These are phyloP conservation scores for Drosophila helvetica DNA, from an alignment of 2,888 invertebrate species.

Conservation along the genomic window DNA sequence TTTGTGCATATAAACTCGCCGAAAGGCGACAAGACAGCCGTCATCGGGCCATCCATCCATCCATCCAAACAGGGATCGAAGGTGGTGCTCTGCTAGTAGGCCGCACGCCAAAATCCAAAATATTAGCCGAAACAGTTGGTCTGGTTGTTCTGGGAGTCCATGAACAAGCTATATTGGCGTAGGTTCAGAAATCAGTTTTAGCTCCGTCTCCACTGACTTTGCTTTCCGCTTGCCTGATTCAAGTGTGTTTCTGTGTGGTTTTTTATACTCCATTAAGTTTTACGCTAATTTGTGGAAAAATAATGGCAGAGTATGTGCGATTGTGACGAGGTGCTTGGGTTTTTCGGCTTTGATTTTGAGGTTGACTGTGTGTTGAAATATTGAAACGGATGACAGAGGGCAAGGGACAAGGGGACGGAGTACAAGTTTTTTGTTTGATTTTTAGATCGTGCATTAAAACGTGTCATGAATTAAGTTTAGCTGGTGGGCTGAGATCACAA, in stretches of 20 bases:
- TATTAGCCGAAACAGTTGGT: constrained; percentile 54
- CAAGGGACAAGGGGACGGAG: not conserved
- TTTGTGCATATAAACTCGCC: constrained; percentile 20
- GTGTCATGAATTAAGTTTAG: constrained; percentile 46
- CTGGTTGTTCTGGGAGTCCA: constrained; percentile 37
- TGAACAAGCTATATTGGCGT: constrained; percentile 58
- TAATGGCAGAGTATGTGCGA: constrained; percentile 42
- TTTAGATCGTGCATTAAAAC: constrained; percentile 28
- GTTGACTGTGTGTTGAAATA: constrained; percentile 15
- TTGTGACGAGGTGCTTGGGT: constrained; percentile 4
- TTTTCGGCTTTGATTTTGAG: constrained; percentile 12
- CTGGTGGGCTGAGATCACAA: not conserved
- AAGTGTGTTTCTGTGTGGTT: constrained; percentile 21
- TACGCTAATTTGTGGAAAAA: constrained; percentile 63
- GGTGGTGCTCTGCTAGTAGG: constrained; percentile 24
- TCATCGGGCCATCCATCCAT: constrained; percentile 23
- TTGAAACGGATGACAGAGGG: not conserved
- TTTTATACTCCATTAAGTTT: constrained; percentile 41
- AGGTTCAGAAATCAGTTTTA: constrained; percentile 57
- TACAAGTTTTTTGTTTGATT: constrained; percentile 8
- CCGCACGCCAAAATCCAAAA: constrained; percentile 46
- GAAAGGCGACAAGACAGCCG: constrained; percentile 26
- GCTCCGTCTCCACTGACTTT: constrained; percentile 23
- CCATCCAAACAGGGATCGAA: constrained; percentile 22
- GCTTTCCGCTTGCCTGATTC: constrained; percentile 6